Base-by-base conservation (phyloP, 2,797 vertebrate genomes). In the Oreochromis mossambicus region DNA sequence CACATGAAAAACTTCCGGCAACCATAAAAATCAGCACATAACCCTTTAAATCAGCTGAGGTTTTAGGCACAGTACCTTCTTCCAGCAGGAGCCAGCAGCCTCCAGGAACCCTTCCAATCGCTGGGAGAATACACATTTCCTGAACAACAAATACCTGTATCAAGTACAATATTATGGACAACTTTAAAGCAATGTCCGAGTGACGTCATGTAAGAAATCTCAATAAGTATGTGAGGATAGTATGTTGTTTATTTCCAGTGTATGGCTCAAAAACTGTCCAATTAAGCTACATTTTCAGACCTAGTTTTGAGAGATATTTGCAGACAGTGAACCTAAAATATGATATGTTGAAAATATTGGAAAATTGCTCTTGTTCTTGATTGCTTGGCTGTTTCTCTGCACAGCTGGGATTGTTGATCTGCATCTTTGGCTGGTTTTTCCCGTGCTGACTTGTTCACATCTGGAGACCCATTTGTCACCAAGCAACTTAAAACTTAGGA, bases 1-100 rank as follows among this genome's bases (percentile, higher is more conserved):
- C 38, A 68, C 63, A 43, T 68, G 63, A 41, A 68, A 68, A 68
- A 41, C 61, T 41, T 5, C 12, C 5, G 1, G n/a, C 36, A 66
- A 41, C 36, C 36, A 41, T 68, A n/a, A 24, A 41, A 68, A 43
- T 43, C 7, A 41, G 14, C 2, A 41, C 13, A 24, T 41, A 68
- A 4, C 36, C 3, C 43, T 6, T 24, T 14, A 24, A 1, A 68
- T 68, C n/a, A 15, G 13, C 1, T 24, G 63, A 43, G 0, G n/a
- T 43, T 15, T 68, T 43, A 41, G 63, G n/a, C 0, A 2, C 0
- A 4, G 38, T 43, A 24, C 21, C 21, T 70, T 70, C 38, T 70
- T 43, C 66, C 38, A 70, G 13, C 38, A 26, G 21, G 63, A 14
- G 0, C n/a, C 0, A 68, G 1, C 63, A 68, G 36, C 36, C 3